Evolutionary conservation across 1,140 invertebrate species (phyloP), one percentile per base, ranked within the genome.

Genomic region (Zaprionus ornatus): DNA sequence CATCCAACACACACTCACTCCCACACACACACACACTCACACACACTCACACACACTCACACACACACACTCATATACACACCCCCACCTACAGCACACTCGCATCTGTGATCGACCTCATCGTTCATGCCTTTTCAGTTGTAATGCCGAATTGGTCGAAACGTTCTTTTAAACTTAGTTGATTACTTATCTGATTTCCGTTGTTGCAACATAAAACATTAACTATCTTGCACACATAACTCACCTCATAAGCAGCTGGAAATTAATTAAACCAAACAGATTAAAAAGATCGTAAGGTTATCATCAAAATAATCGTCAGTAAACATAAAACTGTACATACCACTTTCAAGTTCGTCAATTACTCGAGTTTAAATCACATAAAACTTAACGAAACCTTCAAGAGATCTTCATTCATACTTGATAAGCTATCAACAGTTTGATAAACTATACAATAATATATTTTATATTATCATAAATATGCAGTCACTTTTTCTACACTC

Each of bases 81-180:
- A n/a, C n/a, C n/a, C n/a, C n/a, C n/a, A n/a, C 9, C 7, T 15
- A 52, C n/a, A 6, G 5, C 15, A 9, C 3, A 56, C 42, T 65
- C 56, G 35, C 50, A 76, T 45, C 66, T 74, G 56, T 56, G 63
- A 76, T 52, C 52, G 40, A 37, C 19, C 48, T 63, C 80, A 70
- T 69, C 55, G 40, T 13, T 72, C 61, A 82, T 64, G 48, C 27
- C 6, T 55, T 42, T 77, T 71, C 35, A 29, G 48, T 77, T 77
- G 23, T 40, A 73, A 19, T 67, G 57, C 42, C 57, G 4, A 73
- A 77, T 73, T 77, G 62, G 63, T 57, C 48, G 7, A 57, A 52
- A 57, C 29, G 27, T 29, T 62, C 59, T n/a, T 64, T 48, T 45
- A 23, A 42, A 29, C 55, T 65, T 60, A 4, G 37, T 73, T 77